Evolutionary conservation across 2,888 invertebrate species (phyloP).

Genomic region (Drosophila leonis): DNA sequence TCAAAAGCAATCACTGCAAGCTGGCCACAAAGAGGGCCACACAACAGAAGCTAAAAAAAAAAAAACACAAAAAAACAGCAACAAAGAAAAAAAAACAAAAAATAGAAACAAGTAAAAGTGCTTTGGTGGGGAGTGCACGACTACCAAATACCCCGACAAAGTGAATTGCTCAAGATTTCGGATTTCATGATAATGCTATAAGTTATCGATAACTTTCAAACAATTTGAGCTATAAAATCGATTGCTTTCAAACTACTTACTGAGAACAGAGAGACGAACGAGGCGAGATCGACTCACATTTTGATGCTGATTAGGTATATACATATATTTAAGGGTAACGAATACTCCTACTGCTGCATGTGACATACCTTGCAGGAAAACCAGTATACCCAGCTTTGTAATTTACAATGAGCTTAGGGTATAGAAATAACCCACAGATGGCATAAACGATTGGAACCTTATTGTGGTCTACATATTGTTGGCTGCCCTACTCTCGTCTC

Average conservation of each 20-base stretch:
- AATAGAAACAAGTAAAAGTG: neutral
- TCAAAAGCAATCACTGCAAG: slow-evolving; percentile 45
- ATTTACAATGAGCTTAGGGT: neutral
- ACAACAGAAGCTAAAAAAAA: slow-evolving; percentile 1
- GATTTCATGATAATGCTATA: neutral
- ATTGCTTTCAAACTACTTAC: neutral
- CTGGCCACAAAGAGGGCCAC: neutral
- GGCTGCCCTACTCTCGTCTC: neutral
- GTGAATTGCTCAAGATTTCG: neutral
- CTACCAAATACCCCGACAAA: neutral
- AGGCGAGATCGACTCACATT: neutral
- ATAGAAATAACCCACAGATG: slow-evolving; percentile 1
- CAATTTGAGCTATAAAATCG: neutral
- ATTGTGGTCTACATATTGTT: neutral
- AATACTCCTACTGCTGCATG: neutral
- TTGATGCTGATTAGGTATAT: neutral
- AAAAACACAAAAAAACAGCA: neutral
- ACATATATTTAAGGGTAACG: neutral
- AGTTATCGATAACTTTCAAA: neutral
- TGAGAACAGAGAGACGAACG: neutral
- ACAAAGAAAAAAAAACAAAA: neutral
- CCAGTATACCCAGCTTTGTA: neutral
- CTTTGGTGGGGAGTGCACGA: neutral
- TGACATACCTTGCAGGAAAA: neutral
- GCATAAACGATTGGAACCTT: slow-evolving; percentile 12